These are phyloP conservation scores for Agriopis aurantiaria DNA, from an alignment of 2,888 invertebrate genomes.

Conservation along the genomic window DNA sequence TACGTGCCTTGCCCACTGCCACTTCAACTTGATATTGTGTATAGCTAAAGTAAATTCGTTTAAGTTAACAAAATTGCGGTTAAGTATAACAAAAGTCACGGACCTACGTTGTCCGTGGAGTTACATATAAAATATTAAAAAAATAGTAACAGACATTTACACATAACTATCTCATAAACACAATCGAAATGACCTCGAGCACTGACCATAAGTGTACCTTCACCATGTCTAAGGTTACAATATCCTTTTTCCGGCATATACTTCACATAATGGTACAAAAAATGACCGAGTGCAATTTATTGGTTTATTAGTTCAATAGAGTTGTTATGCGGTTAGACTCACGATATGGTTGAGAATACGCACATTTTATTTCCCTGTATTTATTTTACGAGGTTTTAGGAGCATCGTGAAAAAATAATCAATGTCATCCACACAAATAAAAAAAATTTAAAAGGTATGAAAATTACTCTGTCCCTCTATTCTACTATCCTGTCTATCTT, in stretches of 20 bases:
- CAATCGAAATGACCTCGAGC: constrained; percentile 42
- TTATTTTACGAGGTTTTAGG: constrained; percentile 1
- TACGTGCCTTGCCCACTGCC: too few species aligned
- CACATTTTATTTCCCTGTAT: constrained; percentile 20
- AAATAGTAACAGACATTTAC: constrained; percentile 9
- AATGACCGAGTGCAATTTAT: constrained; percentile 21
- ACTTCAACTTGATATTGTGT: too few species aligned
- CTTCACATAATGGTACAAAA: constrained; percentile 29
- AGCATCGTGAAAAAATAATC: not conserved
- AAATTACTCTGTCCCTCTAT: too few species aligned
- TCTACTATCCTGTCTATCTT: too few species aligned
- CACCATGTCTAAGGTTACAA: constrained; percentile 33
- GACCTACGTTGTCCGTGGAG: too few species aligned
- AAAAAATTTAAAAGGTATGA: too few species aligned
- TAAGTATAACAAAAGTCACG: too few species aligned
- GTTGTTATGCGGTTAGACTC: constrained; percentile 15
- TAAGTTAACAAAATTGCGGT: too few species aligned
- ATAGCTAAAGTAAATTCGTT: too few species aligned
- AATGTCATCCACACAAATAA: too few species aligned
- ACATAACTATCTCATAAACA: constrained; percentile 39
- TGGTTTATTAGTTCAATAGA: constrained; percentile 10
- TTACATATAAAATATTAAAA: too few species aligned
- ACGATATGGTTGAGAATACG: constrained; percentile 20
- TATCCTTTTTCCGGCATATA: constrained; percentile 35
- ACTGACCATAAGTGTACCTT: constrained; percentile 28